phyloP scores from a whole-genome alignment of 2,797 vertebrate species.

The Leontopithecus rosalia region DNA sequence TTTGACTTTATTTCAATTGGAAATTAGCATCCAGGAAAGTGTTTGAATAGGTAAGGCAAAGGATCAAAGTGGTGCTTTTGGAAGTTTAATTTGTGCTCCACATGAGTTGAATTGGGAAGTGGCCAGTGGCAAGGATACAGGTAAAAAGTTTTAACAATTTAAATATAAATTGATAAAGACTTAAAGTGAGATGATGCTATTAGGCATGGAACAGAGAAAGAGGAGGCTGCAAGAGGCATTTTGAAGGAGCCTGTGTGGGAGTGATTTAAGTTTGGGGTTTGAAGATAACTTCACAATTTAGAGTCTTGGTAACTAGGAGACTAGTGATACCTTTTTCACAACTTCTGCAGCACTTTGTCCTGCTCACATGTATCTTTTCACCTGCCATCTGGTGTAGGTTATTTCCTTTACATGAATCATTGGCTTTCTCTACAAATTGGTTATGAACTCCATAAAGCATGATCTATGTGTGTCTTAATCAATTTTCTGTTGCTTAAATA shows the following conservation, averaged over 20 bases:
- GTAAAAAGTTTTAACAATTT: background rate
- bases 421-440: background rate
- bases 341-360: background rate
- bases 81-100: background rate
- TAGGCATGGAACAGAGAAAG: background rate
- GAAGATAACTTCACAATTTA: background rate
- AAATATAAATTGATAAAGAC: slow-evolving; percentile 15
- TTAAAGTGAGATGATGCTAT: background rate
- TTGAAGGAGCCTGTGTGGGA: background rate
- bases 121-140: background rate
- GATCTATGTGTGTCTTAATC: background rate
- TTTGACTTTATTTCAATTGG: background rate
- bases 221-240: background rate
- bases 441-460: background rate
- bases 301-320: background rate
- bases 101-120: background rate
- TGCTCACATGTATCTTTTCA: background rate
- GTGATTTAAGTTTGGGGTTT: background rate
- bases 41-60: background rate
- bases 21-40: background rate
- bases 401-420: background rate
- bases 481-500: background rate
- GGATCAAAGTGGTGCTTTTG: background rate
- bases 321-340: background rate
- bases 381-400: background rate